phyloP scores from a whole-genome alignment of 1,140 invertebrate genomes.

The Aphaenogaster floridana region DNA sequence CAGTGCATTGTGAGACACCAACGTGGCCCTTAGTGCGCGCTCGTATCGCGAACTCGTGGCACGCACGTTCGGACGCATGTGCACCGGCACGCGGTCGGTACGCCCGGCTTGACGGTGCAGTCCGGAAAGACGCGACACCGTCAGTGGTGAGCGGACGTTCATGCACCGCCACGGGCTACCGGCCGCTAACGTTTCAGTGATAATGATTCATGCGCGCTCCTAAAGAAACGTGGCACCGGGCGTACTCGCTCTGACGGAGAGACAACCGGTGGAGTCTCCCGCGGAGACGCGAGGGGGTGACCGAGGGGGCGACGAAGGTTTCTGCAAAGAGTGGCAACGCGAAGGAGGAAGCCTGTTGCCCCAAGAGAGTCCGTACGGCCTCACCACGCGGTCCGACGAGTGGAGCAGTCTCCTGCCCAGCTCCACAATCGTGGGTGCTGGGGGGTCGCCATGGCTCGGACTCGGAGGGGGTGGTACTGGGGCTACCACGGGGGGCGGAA shows the following conservation, averaged over 20 bases:
- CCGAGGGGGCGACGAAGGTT: slow-evolving; percentile 51
- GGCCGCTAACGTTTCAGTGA: slow-evolving; percentile 29
- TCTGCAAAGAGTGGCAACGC: slow-evolving; percentile 61
- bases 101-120: slow-evolving; percentile 59
- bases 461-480: slow-evolving; percentile 82
- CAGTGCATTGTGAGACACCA: slow-evolving; percentile 58
- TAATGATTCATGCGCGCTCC: slow-evolving; percentile 63
- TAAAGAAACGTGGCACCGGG: slow-evolving; percentile 65
- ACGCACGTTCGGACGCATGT: slow-evolving; percentile 54
- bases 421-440: slow-evolving; percentile 87
- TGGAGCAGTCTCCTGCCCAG: slow-evolving; percentile 86
- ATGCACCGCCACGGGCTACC: slow-evolving; percentile 29
- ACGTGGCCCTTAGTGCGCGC: slow-evolving; percentile 47
- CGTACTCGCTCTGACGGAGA: slow-evolving; percentile 68
- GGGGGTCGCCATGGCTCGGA: slow-evolving; percentile 86
- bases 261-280: slow-evolving; percentile 52
- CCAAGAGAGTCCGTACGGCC: slow-evolving; percentile 82
- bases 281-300: slow-evolving; percentile 61
- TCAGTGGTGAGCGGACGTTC: slow-evolving; percentile 49
- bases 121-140: slow-evolving; percentile 37
- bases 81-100: slow-evolving; percentile 71
- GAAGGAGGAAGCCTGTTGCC: slow-evolving; percentile 80
- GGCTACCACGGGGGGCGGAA: slow-evolving; percentile 81
- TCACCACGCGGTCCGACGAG: slow-evolving; percentile 87
- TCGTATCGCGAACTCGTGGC: slow-evolving; percentile 54